A percentile compares a stretch with the other conserved stretches of the same genome.
phyloP scores from a whole-genome alignment of 2,113 vertebrate genomes.

The Thamnophis sirtalis region DNA sequence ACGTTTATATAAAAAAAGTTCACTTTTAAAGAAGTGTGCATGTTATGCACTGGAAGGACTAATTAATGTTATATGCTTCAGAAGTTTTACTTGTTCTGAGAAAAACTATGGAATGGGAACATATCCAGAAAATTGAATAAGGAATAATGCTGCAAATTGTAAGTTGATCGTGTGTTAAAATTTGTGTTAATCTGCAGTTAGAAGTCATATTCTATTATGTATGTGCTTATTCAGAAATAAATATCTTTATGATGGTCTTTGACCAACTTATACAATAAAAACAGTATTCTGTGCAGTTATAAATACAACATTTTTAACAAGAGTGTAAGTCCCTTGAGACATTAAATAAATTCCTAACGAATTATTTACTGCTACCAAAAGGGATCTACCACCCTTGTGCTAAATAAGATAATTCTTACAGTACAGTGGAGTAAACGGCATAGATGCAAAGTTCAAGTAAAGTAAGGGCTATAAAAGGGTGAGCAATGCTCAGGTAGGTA shows the following conservation, averaged over 20 bases:
- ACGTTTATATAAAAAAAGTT: not conserved
- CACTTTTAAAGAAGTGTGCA: not conserved
- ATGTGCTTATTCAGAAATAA: not conserved
- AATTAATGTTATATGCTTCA: not conserved
- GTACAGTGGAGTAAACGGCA: not conserved
- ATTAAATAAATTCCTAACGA: not conserved
- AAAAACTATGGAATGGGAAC: not conserved
- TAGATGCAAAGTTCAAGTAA: no score
- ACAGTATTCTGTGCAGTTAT: not conserved
- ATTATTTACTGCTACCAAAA: not conserved
- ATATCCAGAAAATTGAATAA: not conserved
- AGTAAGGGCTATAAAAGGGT: no score
- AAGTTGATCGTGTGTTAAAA: not conserved
- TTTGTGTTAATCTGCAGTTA: not conserved
- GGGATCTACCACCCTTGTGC: not conserved
- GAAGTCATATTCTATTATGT: not conserved
- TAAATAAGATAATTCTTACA: not conserved
- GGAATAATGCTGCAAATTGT: not conserved
- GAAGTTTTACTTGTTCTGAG: not conserved
- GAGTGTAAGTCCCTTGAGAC: not conserved
- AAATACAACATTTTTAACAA: not conserved
- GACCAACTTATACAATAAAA: not conserved
- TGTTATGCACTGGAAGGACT: not conserved
- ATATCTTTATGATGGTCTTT: not conserved
- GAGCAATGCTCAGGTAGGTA: not conserved